phyloP scores from a whole-genome alignment of 2,113 vertebrate species.

The Panthera tigris region DNA sequence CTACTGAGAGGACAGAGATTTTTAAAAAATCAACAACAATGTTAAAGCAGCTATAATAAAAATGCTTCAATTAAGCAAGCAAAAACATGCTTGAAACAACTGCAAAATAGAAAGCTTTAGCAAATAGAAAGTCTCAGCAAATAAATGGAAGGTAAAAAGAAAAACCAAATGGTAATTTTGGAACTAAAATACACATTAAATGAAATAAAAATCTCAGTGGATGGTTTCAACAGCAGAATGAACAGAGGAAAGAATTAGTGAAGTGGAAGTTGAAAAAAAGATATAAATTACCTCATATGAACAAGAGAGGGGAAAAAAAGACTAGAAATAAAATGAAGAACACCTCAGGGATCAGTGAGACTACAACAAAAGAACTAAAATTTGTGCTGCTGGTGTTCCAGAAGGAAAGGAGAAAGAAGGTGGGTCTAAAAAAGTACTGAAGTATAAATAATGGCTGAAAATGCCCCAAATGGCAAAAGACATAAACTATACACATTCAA shows the following conservation, averaged over 20 bases:
- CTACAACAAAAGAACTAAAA: not conserved
- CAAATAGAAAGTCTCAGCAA: not conserved
- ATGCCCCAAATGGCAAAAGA: not conserved
- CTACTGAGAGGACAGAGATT: not conserved
- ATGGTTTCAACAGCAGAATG: not conserved
- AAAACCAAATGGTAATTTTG: not conserved
- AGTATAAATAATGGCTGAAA: not conserved
- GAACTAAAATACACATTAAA: not conserved
- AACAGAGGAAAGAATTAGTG: not conserved
- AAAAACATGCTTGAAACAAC: not conserved
- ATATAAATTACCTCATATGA: not conserved
- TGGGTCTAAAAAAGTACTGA: not conserved
- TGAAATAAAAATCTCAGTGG: not conserved
- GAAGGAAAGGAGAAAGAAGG: not conserved
- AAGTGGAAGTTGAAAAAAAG: not conserved
- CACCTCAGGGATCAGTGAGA: not conserved
- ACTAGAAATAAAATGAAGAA: not conserved
- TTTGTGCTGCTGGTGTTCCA: not conserved
- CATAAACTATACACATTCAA: not conserved
- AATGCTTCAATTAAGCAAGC: not conserved
- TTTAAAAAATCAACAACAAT: not conserved
- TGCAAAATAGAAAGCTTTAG: not conserved
- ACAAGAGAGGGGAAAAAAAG: not conserved
- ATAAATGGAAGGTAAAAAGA: not conserved
- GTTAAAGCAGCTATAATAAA: not conserved